phyloP scores from a whole-genome alignment of 2,113 vertebrate genomes.

The Phalacrocorax carbo region DNA sequence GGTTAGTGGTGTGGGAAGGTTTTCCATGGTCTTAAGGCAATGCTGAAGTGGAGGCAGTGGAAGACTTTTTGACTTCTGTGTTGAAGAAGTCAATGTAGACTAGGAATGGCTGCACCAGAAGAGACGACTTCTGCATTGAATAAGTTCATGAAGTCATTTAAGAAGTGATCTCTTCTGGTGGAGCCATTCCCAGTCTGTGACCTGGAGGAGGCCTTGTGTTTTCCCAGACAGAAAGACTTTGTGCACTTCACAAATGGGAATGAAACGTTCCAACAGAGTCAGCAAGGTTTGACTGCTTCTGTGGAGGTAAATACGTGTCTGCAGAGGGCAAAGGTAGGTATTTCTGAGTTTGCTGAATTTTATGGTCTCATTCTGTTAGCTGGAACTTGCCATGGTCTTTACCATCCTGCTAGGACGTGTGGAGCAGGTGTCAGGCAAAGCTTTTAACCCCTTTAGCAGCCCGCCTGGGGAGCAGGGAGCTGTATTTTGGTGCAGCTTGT shows the following conservation, averaged over 20 bases:
- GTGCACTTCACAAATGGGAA: neutral
- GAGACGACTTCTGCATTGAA: neutral
- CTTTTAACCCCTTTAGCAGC: neutral
- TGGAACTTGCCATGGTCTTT: neutral
- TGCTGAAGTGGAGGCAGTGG: neutral
- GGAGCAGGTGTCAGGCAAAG: neutral
- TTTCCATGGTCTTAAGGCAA: neutral
- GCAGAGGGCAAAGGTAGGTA: neutral
- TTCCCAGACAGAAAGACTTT: neutral
- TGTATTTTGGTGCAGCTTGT: fast-evolving
- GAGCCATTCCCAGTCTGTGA: neutral
- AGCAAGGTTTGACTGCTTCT: neutral
- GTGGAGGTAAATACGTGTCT: neutral
- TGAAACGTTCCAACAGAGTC: neutral
- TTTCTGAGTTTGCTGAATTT: neutral
- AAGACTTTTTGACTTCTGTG: neutral
- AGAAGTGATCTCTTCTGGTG: neutral
- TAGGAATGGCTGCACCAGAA: neutral
- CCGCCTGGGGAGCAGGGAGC: neutral
- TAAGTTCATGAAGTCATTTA: neutral
- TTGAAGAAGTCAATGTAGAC: neutral
- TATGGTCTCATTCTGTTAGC: neutral
- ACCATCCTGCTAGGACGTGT: neutral
- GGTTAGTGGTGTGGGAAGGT: neutral
- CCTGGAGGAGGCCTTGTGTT: neutral